Evolutionary conservation across 2,797 vertebrate genomes (phyloP).

Genomic region (Protosalanx chinensis): DNA sequence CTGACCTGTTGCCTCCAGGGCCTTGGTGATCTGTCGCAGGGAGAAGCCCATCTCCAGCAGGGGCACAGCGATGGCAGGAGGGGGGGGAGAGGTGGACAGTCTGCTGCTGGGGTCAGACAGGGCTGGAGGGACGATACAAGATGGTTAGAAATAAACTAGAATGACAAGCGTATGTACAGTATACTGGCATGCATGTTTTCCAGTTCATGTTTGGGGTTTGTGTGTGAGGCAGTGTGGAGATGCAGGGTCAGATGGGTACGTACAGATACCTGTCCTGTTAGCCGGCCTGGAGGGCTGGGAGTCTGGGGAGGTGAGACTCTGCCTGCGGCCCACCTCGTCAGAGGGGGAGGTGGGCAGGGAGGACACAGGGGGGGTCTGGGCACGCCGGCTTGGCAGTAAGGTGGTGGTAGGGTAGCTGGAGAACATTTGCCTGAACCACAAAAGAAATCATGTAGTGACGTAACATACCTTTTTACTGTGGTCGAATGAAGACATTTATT

Average conservation of each 20-base stretch:
- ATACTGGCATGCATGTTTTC: neutral
- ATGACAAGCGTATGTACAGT: too few species aligned
- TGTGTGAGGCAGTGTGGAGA: neutral
- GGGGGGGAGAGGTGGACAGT: slow-evolving; percentile 94
- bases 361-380: slow-evolving; percentile 93
- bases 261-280: slow-evolving; percentile 84
- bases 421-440: slow-evolving; percentile 90
- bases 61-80: slow-evolving; percentile 94
- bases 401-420: slow-evolving; percentile 98
- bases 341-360: slow-evolving; percentile 95
- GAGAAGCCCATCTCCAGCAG: slow-evolving; percentile 98
- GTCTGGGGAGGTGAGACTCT: slow-evolving; percentile 94
- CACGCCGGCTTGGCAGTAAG: slow-evolving; percentile 85
- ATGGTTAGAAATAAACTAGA: too few species aligned
- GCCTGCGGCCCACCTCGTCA: slow-evolving; percentile 91
- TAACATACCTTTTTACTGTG: neutral
- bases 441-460: neutral
- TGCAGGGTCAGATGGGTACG: slow-evolving; percentile 25
- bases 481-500: neutral
- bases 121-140: slow-evolving; percentile 65
- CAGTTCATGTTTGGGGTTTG: neutral
- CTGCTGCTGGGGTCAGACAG: slow-evolving; percentile 95
- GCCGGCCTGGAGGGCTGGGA: slow-evolving; percentile 84
- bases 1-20: slow-evolving; percentile 94
- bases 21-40: slow-evolving; percentile 93